phyloP scores from a whole-genome alignment of 2,797 vertebrate genomes.

The Avahi laniger region DNA sequence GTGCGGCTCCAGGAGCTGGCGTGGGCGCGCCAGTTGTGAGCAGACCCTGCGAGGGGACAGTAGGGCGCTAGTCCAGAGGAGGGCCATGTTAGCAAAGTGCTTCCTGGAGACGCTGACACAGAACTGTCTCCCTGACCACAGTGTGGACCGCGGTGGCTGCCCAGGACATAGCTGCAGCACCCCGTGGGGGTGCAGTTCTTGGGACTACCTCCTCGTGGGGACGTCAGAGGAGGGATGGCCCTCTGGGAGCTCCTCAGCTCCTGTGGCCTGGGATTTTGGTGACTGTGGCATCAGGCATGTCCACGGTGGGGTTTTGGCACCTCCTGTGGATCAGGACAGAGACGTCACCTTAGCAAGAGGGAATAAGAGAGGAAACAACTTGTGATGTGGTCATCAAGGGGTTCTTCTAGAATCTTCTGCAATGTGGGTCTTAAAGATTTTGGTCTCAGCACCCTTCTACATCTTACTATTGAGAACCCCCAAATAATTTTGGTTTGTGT shows the following conservation, averaged over 20 bases:
- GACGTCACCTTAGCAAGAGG: neutral
- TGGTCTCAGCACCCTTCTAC: neutral
- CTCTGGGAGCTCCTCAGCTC: neutral
- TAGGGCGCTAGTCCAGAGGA: neutral
- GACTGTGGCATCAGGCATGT: neutral
- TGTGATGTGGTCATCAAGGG: accelerated
- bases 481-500: neutral
- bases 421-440: neutral
- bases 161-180: neutral
- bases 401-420: neutral
- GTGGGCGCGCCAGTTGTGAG: neutral
- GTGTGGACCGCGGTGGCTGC: accelerated
- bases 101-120: neutral
- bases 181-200: neutral
- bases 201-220: neutral
- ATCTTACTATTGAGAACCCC: neutral
- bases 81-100: accelerated
- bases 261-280: neutral
- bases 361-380: neutral
- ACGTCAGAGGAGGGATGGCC: neutral
- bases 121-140: neutral
- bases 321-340: neutral
- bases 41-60: neutral
- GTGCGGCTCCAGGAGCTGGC: neutral
- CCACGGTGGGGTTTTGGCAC: neutral